These are phyloP conservation scores for Sisor rabdophorus DNA, from an alignment of 2,113 vertebrate genomes.

Conservation along the genomic window DNA sequence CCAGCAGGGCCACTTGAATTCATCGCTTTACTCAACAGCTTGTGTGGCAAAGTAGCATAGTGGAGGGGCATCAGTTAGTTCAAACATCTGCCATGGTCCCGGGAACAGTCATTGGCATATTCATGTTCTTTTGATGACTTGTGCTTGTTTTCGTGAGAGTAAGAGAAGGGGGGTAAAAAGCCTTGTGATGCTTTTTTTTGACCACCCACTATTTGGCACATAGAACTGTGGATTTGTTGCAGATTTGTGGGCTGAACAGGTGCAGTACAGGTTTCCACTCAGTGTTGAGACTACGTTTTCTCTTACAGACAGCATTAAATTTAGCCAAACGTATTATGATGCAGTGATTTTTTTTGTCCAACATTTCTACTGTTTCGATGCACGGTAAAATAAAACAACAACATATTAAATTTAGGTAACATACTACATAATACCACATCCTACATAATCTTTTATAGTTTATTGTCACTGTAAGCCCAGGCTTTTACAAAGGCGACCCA, in stretches of 20 bases:
- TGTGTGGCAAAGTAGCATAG: background rate
- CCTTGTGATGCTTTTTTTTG: background rate
- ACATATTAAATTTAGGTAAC: too few relatives aligned
- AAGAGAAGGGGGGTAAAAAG: background rate
- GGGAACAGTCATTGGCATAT: background rate
- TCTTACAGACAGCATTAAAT: too few relatives aligned
- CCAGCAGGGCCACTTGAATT: background rate
- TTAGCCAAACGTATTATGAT: background rate
- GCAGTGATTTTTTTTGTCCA: background rate
- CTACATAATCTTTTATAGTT: too few relatives aligned
- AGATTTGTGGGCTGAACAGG: slow-evolving; percentile 11
- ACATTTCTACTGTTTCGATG: background rate
- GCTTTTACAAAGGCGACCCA: too few relatives aligned
- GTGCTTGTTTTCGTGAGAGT: background rate
- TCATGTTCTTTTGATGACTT: slow-evolving; percentile 4
- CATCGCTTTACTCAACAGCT: slow-evolving; percentile 9
- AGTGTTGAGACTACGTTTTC: background rate
- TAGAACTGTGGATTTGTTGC: background rate
- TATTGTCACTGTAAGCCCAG: too few relatives aligned
- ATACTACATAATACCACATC: too few relatives aligned
- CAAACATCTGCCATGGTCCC: slow-evolving; percentile 10
- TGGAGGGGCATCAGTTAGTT: background rate
- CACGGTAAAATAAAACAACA: background rate
- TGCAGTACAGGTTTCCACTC: background rate
- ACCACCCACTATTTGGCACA: slow-evolving; percentile 5